These are phyloP conservation scores for Elgonia sp. DNA, from an alignment of 2,888 invertebrate species.

Conservation along the genomic window DNA sequence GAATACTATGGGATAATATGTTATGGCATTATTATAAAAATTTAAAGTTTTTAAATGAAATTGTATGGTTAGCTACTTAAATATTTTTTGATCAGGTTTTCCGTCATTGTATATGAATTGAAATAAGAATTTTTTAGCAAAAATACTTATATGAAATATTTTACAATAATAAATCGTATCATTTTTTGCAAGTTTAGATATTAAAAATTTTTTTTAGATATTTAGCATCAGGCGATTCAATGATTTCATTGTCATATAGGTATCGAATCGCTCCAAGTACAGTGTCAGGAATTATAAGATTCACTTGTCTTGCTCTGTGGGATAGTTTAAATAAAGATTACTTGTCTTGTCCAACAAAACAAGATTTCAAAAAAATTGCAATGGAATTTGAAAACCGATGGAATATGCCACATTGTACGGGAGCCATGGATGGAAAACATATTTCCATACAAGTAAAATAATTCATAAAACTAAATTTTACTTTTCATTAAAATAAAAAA, in stretches of 20 bases:
- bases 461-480: too few species aligned
- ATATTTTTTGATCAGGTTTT: too few species aligned
- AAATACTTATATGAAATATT: too few species aligned
- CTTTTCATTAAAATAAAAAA: too few species aligned
- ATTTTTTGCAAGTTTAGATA: too few species aligned
- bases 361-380: slow-evolving; percentile 54
- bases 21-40: too few species aligned
- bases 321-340: slow-evolving; percentile 39
- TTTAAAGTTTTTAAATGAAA: too few species aligned
- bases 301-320: slow-evolving; percentile 61
- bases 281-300: slow-evolving; percentile 60
- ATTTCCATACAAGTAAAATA: slow-evolving; percentile 54
- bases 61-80: too few species aligned
- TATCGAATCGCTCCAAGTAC: slow-evolving; percentile 58
- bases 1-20: too few species aligned
- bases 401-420: slow-evolving; percentile 64
- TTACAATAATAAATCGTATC: background rate
- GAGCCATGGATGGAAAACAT: slow-evolving; percentile 62
- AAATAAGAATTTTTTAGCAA: too few species aligned
- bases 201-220: slow-evolving; percentile 11
- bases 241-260: slow-evolving; percentile 56
- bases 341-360: slow-evolving; percentile 30
- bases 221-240: slow-evolving; percentile 64
- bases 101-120: too few species aligned
- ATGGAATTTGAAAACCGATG: slow-evolving; percentile 59